phyloP scores from a whole-genome alignment of 2,888 invertebrate species.

The Himalopsyche japonica region DNA sequence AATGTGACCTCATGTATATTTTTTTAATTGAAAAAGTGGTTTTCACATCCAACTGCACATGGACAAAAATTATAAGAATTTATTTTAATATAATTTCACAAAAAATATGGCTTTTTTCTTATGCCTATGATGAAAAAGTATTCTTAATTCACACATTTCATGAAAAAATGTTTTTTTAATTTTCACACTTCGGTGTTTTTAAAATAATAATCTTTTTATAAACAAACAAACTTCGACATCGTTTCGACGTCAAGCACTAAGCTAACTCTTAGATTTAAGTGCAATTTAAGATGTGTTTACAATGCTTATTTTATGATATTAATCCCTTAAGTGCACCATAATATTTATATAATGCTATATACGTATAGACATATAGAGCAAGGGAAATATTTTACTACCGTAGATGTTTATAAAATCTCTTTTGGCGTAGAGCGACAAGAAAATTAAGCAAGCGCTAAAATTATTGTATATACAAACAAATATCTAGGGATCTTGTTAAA shows the following conservation, averaged over 20 bases:
- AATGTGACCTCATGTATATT: too few relatives aligned
- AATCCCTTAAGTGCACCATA: neutral
- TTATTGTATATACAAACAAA: neutral
- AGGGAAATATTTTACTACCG: neutral
- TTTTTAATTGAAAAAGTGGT: too few relatives aligned
- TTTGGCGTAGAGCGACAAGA: neutral
- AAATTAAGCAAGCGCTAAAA: neutral
- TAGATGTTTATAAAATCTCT: neutral
- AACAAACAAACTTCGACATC: neutral
- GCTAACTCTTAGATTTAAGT: neutral
- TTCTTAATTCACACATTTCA: too few relatives aligned
- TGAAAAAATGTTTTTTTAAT: too few relatives aligned
- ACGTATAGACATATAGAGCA: neutral
- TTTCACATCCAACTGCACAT: too few relatives aligned
- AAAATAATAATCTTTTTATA: too few relatives aligned
- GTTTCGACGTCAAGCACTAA: neutral
- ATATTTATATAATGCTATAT: neutral
- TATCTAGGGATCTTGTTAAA: neutral
- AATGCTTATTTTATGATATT: neutral
- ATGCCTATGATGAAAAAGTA: too few relatives aligned
- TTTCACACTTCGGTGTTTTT: too few relatives aligned
- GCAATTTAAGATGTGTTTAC: neutral
- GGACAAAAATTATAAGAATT: too few relatives aligned
- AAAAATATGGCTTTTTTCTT: too few relatives aligned
- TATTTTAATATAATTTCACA: too few relatives aligned